phyloP scores from a whole-genome alignment of 92 coral and sea anemone species.

The Parazoanthus atlanticus region DNA sequence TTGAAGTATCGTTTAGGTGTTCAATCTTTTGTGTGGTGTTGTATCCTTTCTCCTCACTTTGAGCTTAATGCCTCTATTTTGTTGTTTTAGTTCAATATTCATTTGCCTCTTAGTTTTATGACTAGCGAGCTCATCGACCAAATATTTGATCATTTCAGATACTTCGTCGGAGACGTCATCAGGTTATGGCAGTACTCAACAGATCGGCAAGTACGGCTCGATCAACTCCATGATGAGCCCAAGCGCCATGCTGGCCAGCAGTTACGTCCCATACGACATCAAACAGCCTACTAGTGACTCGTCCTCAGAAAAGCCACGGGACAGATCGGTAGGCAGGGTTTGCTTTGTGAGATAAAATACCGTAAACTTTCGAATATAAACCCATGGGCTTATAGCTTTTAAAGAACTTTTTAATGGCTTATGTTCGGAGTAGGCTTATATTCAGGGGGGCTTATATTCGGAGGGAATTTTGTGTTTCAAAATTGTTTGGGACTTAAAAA shows the following conservation, averaged over 20 bases:
- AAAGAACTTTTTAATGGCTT: too few species aligned
- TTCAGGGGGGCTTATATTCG: too few species aligned
- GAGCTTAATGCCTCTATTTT: background rate
- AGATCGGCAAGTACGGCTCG: conserved; percentile 40
- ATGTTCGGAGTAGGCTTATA: too few species aligned
- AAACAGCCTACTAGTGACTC: conserved; percentile 10
- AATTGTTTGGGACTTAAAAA: too few species aligned
- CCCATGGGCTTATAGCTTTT: too few species aligned
- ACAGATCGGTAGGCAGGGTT: conserved; percentile 22
- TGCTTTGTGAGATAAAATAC: background rate
- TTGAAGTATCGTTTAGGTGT: background rate
- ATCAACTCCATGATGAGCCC: conserved; percentile 42
- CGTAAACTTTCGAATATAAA: too few species aligned
- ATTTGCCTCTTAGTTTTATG: background rate
- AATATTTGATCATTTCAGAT: background rate
- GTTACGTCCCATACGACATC: conserved; percentile 13
- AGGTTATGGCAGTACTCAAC: conserved; percentile 34
- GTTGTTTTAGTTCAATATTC: background rate
- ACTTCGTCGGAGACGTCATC: conserved; percentile 42
- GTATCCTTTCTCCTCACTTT: background rate
- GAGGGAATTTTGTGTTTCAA: too few species aligned
- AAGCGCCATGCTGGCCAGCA: conserved; percentile 41
- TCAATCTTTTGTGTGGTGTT: background rate
- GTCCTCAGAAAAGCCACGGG: conserved; percentile 29
- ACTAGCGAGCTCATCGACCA: background rate